phyloP scores from a whole-genome alignment of 1,140 invertebrate species.

The Bicyclus anynana region DNA sequence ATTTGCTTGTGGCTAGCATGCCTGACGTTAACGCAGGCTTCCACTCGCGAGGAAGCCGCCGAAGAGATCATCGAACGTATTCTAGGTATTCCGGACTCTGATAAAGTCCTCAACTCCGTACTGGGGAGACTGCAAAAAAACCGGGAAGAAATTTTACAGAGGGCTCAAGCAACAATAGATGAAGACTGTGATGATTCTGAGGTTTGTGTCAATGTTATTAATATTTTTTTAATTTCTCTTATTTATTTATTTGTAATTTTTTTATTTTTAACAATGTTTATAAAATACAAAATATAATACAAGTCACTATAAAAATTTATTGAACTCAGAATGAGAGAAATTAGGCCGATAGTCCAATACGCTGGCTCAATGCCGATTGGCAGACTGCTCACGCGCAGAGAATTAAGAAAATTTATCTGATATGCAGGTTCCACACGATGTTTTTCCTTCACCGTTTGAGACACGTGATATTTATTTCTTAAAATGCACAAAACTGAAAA shows the following conservation, averaged over 20 bases:
- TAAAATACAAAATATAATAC: too few species aligned
- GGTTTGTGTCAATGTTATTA: slow-evolving; percentile 1
- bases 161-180: slow-evolving; percentile 21
- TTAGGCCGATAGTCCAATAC: too few species aligned
- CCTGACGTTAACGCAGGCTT: slow-evolving; percentile 20
- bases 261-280: too few species aligned
- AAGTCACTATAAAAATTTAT: too few species aligned
- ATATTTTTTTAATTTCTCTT: not conserved
- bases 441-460: too few species aligned
- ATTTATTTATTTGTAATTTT: not conserved
- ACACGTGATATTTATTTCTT: too few species aligned
- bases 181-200: slow-evolving; percentile 44
- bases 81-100: slow-evolving; percentile 51
- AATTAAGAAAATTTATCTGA: too few species aligned
- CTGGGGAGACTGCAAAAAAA: slow-evolving; percentile 48
- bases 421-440: too few species aligned
- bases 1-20: slow-evolving; percentile 35
- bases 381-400: too few species aligned
- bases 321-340: too few species aligned
- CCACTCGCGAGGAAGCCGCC: slow-evolving; percentile 37
- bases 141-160: slow-evolving; percentile 28
- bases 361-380: too few species aligned
- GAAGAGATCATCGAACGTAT: slow-evolving; percentile 58
- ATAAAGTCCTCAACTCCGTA: slow-evolving; percentile 55
- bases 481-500: too few species aligned